These are phyloP conservation scores for Notodonta dromedarius DNA, from an alignment of 2,888 invertebrate genomes.

Conservation along the genomic window DNA sequence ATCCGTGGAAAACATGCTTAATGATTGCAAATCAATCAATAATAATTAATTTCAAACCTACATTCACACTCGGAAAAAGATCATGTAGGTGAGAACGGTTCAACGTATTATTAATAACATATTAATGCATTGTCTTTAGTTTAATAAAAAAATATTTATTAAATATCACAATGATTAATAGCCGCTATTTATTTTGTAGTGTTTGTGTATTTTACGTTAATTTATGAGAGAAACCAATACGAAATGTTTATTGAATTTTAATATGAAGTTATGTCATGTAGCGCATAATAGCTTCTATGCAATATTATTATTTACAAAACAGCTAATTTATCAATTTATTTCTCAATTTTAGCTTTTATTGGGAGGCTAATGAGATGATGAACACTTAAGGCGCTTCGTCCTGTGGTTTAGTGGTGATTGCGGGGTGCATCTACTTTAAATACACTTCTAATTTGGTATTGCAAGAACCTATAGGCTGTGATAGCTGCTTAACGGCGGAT, in stretches of 20 bases:
- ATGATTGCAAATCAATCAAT: not conserved
- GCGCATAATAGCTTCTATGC: no score
- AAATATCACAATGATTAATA: conserved; percentile 15
- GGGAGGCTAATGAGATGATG: no score
- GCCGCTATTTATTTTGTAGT: conserved; percentile 12
- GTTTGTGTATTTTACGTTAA: conserved; percentile 13
- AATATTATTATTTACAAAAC: no score
- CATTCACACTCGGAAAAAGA: conserved; percentile 2
- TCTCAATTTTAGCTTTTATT: no score
- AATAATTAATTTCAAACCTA: conserved; percentile 7
- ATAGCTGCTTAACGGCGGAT: no score
- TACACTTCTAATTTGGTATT: no score
- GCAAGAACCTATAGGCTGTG: no score
- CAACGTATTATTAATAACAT: conserved; percentile 8
- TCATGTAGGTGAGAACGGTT: conserved; percentile 9
- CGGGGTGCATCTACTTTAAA: no score
- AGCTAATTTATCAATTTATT: no score
- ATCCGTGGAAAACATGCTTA: not conserved
- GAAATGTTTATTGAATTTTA: conserved; percentile 10
- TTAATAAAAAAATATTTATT: conserved; percentile 11
- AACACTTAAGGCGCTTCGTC: no score
- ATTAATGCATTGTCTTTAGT: conserved; percentile 10
- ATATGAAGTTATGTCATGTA: not conserved
- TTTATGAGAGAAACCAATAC: conserved; percentile 25
- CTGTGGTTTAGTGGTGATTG: no score